These are phyloP conservation scores for Oryzias celebensis DNA, from an alignment of 2,113 vertebrate species.

Conservation along the genomic window DNA sequence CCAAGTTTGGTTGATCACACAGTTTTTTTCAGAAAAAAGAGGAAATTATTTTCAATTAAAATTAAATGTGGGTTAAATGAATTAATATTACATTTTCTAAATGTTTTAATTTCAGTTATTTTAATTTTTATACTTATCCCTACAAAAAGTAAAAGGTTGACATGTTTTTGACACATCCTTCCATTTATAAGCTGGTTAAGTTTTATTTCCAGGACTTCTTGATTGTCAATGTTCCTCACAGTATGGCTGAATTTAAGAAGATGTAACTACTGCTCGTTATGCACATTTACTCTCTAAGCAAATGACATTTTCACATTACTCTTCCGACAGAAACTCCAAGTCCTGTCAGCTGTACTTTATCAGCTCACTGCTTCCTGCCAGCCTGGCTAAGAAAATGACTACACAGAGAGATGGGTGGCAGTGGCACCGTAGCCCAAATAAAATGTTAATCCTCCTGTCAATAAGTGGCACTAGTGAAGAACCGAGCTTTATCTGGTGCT, in stretches of 20 bases:
- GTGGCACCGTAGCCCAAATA: constrained; percentile 40
- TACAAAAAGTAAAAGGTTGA: not conserved
- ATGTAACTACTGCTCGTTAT: too few species aligned
- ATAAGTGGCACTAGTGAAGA: constrained; percentile 38
- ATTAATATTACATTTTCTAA: too few species aligned
- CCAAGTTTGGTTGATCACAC: too few species aligned
- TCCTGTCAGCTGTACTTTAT: constrained; percentile 15
- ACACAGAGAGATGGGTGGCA: constrained; percentile 45
- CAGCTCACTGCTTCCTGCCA: constrained; percentile 35
- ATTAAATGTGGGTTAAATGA: too few species aligned
- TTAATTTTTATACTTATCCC: not conserved
- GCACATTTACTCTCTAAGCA: constrained; percentile 25
- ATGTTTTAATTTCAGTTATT: too few species aligned
- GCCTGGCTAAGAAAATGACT: constrained; percentile 38
- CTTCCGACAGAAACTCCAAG: constrained; percentile 27
- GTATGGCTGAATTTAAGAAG: too few species aligned
- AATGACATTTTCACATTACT: constrained; percentile 27
- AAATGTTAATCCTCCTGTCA: constrained; percentile 52
- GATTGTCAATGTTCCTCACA: too few species aligned
- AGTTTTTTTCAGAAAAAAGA: too few species aligned
- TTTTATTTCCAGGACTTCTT: not conserved
- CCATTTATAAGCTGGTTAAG: not conserved
- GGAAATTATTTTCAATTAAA: too few species aligned
- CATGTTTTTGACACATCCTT: not conserved
- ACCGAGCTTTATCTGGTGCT: constrained; percentile 28